Percentiles rank a stretch among this genome's conserved stretches.
Conservation (phyloP, 2,113 vertebrate species). For the Blennius ocellaris region DNA sequence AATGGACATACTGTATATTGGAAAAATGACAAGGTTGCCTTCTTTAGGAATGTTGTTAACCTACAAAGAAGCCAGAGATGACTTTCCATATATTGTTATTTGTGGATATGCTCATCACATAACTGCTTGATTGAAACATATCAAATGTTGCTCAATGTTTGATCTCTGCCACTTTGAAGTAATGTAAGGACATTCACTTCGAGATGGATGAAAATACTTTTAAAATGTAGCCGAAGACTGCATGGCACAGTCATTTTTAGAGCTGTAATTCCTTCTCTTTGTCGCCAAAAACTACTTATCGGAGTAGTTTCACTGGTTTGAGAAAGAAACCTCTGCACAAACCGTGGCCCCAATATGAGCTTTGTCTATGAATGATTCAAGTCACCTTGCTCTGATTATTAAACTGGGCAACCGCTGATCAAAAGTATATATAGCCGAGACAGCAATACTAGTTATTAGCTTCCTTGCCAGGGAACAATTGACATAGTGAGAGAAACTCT, state of each 20-base stretch:
- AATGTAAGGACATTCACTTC: too few species aligned
- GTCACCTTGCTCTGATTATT: neutral
- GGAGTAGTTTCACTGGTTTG: neutral
- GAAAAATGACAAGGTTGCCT: neutral
- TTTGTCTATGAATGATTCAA: slow-evolving; percentile 1
- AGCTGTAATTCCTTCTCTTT: slow-evolving; percentile 12
- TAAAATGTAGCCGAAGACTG: too few species aligned
- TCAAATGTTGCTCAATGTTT: too few species aligned
- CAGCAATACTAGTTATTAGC: neutral
- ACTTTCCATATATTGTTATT: too few species aligned
- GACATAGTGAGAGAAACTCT: neutral
- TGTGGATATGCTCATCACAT: too few species aligned
- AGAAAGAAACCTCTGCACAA: neutral
- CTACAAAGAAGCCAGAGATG: neutral
- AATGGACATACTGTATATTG: slow-evolving; percentile 1
- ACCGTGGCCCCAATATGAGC: neutral
- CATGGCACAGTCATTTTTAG: neutral
- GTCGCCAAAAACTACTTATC: slow-evolving; percentile 17
- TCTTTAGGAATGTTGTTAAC: neutral
- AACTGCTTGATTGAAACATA: too few species aligned
- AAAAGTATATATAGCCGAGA: neutral
- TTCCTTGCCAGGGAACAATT: neutral
- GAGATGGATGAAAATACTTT: too few species aligned
- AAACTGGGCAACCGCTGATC: slow-evolving; percentile 7
- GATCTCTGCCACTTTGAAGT: too few species aligned